Percentiles rank a stretch among this genome's conserved stretches.
These are phyloP conservation scores for Platycnemis pennipes DNA, from an alignment of 2,888 invertebrate genomes.

Conservation along the genomic window DNA sequence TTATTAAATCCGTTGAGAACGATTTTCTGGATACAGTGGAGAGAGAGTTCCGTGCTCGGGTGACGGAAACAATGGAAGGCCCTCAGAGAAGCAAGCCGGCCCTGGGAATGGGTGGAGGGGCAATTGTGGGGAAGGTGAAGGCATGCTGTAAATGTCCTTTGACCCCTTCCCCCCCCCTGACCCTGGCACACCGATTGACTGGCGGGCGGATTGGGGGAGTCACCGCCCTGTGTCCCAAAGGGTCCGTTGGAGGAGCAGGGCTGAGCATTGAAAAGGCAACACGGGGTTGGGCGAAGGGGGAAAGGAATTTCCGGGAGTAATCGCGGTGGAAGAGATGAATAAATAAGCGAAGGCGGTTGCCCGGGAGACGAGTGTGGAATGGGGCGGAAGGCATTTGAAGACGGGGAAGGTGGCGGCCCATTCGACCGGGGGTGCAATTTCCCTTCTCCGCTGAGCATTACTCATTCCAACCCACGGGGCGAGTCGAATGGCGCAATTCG, in stretches of 20 bases:
- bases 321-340: slow-evolving; percentile 39
- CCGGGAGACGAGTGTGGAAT: background rate
- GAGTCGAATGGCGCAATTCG: slow-evolving; percentile 2
- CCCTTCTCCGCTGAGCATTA: background rate
- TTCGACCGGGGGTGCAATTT: slow-evolving; percentile 14
- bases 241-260: background rate
- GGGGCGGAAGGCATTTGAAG: background rate
- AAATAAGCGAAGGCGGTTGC: slow-evolving; percentile 14
- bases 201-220: background rate
- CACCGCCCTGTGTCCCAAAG: background rate
- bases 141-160: background rate
- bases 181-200: background rate
- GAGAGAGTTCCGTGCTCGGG: background rate
- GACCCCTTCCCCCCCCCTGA: background rate
- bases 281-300: slow-evolving; percentile 44
- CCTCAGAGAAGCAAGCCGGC: background rate
- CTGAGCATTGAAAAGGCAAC: background rate
- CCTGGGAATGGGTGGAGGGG: background rate
- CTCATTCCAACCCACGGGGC: slow-evolving; percentile 33
- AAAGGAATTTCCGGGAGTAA: slow-evolving; percentile 71
- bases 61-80: background rate
- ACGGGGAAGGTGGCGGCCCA: background rate
- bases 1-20: background rate
- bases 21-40: background rate
- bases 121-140: background rate